Percentiles rank a stretch among this genome's conserved stretches.
These are phyloP conservation scores for Halocaridina rubra DNA, from an alignment of 2,888 invertebrate species.

Conservation along the genomic window DNA sequence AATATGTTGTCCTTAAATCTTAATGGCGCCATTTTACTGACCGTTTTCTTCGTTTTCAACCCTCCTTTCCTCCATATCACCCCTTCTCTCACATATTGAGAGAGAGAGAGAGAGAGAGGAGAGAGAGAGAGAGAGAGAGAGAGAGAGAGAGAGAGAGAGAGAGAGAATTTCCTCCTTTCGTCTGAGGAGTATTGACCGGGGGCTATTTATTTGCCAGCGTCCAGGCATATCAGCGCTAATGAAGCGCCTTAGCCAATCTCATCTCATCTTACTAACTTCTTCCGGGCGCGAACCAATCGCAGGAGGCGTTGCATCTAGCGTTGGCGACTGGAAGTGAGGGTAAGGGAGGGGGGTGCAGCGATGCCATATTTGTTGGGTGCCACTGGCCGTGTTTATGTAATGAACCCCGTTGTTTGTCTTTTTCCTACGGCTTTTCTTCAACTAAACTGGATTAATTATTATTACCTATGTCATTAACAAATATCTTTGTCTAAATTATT, in stretches of 20 bases:
- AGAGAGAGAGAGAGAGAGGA: not conserved
- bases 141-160: constrained; percentile 18
- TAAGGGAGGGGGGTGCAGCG: constrained; percentile 18
- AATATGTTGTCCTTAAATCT: too few species aligned
- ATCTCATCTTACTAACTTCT: constrained; percentile 41
- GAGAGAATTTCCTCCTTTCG: constrained; percentile 20
- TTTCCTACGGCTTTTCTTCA: too few species aligned
- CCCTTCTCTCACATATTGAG: too few species aligned
- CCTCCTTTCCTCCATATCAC: too few species aligned
- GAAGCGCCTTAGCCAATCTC: constrained; percentile 40
- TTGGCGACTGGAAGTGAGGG: too few species aligned
- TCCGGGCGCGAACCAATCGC: constrained; percentile 30
- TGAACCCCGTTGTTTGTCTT: too few species aligned
- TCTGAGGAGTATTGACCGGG: constrained; percentile 26
- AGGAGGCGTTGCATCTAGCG: constrained; percentile 16
- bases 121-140: not conserved
- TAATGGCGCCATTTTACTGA: too few species aligned
- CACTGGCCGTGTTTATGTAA: too few species aligned
- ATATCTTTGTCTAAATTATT: too few species aligned
- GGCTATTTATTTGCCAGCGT: constrained; percentile 38
- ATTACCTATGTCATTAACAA: too few species aligned
- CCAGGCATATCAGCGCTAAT: constrained; percentile 45
- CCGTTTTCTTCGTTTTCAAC: too few species aligned
- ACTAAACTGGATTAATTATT: too few species aligned
- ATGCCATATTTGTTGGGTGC: constrained; percentile 3